phyloP scores from a whole-genome alignment of 2,113 vertebrate species.

The Ariopsis seemanni region DNA sequence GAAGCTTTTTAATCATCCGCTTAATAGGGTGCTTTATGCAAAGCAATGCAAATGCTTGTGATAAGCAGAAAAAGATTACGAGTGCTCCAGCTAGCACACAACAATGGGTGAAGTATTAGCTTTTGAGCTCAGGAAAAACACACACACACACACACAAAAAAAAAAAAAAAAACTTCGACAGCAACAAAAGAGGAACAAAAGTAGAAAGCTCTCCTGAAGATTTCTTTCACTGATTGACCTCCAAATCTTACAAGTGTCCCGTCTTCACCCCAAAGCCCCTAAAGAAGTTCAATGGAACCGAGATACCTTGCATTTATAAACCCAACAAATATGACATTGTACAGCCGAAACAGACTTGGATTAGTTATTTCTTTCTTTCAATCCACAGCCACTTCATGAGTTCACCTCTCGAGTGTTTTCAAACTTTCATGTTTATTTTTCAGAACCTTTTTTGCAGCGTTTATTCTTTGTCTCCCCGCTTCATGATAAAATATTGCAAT shows the following conservation, averaged over 20 bases:
- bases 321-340: slow-evolving; percentile 60
- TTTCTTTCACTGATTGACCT: slow-evolving; percentile 36
- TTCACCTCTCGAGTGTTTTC: slow-evolving; percentile 56
- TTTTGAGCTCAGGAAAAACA: slow-evolving; percentile 36
- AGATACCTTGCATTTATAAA: slow-evolving; percentile 43
- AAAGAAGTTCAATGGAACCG: slow-evolving; percentile 26
- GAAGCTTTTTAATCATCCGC: slow-evolving; percentile 79
- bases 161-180: slow-evolving; percentile 13
- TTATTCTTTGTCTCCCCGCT: slow-evolving; percentile 58
- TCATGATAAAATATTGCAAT: slow-evolving; percentile 60
- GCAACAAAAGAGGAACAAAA: background rate
- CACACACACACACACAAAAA: background rate
- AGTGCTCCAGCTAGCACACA: slow-evolving; percentile 40
- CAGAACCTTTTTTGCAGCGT: slow-evolving; percentile 52
- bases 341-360: slow-evolving; percentile 57
- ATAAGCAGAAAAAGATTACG: slow-evolving; percentile 67
- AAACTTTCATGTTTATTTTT: slow-evolving; percentile 46
- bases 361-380: slow-evolving; percentile 59
- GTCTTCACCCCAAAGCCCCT: slow-evolving; percentile 31
- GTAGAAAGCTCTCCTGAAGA: slow-evolving; percentile 26
- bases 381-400: slow-evolving; percentile 34
- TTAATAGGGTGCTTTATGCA: slow-evolving; percentile 79
- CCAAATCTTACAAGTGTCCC: slow-evolving; percentile 27
- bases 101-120: slow-evolving; percentile 56
- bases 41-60: slow-evolving; percentile 70